Evolutionary conservation across 1,140 invertebrate species (phyloP), one percentile per base, ranked within the genome.

Genomic region (Lycorma delicatula): DNA sequence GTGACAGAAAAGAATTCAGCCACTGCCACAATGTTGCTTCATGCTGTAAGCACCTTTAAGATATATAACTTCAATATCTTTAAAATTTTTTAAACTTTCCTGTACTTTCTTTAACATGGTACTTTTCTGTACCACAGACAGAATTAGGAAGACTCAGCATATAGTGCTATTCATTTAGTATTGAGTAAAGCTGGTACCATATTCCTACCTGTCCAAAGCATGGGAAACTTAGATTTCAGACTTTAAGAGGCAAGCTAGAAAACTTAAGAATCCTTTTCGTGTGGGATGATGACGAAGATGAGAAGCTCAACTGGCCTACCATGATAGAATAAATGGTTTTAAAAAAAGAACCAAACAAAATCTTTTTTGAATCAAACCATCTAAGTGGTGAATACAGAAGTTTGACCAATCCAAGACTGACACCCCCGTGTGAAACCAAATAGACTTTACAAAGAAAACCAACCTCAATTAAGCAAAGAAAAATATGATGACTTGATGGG

Each of bases 31-130:
- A 55, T 55, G 54, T 26, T 55, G 12, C 36, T 55, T 46, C 41
- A 44, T 26, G 23, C 46, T 55, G 34, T 55, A 25, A 16, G 9
- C 3, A 46, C 6, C 18, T 27, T 16, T n/a, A 27, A 55, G 46
- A 55, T 46, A 28, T 46, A 27, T 55, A 16, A 25, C 13, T 38
- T 41, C 27, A 23, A 55, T 55, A 18, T 44, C 36, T 6, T 25
- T 55, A n/a, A 22, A 20, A 12, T 55, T 55, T 46, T 55, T 55
- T 55, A 26, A 46, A 26, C 54, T n/a, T n/a, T n/a, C n/a, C n/a
- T n/a, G n/a, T n/a, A n/a, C n/a, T n/a, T n/a, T n/a, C n/a, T n/a
- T n/a, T n/a, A n/a, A n/a, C n/a, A n/a, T n/a, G n/a, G n/a, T n/a
- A n/a, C n/a, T n/a, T n/a, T n/a, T n/a, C n/a, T 23, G 13, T 55